phyloP scores from a whole-genome alignment of 2,888 invertebrate species.

The Caenorhabditis sulstoni region DNA sequence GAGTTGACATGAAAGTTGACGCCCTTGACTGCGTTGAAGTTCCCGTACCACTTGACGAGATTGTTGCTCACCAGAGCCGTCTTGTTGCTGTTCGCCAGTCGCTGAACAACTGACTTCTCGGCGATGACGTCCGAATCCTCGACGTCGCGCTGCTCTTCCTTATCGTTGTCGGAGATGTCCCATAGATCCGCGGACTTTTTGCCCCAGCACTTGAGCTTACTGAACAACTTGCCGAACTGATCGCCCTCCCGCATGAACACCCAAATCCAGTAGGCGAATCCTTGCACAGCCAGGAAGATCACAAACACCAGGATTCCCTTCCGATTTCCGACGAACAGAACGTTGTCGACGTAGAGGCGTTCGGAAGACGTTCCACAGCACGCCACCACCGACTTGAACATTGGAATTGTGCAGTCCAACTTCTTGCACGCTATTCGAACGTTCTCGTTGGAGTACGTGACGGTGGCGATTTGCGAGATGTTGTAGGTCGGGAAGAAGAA shows the following conservation, averaged over 20 bases:
- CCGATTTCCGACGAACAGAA: conserved; percentile 55
- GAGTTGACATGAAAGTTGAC: conserved; percentile 74
- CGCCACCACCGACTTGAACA: conserved; percentile 47
- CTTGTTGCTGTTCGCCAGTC: conserved; percentile 23
- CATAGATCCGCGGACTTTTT: conserved; percentile 21
- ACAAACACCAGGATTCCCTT: conserved; percentile 68
- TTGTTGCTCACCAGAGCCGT: conserved; percentile 67
- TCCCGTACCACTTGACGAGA: conserved; percentile 72
- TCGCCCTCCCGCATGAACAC: conserved; percentile 57
- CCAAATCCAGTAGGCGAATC: conserved; percentile 66
- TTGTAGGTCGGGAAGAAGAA: conserved; percentile 66
- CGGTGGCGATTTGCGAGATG: conserved; percentile 61
- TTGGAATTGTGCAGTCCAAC: conserved; percentile 63
- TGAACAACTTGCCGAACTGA: conserved; percentile 35
- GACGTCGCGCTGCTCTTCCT: conserved; percentile 33
- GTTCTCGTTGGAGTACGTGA: conserved; percentile 73
- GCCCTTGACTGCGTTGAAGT: conserved; percentile 75
- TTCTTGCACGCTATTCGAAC: conserved; percentile 68
- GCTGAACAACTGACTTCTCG: conserved; percentile 66
- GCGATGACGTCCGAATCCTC: conserved; percentile 73
- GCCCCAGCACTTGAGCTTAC: conserved; percentile 20
- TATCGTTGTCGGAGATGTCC: conserved; percentile 40
- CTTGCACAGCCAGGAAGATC: conserved; percentile 67
- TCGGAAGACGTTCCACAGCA: conserved; percentile 66
- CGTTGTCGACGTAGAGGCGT: conserved; percentile 60